Base-by-base conservation (phyloP, 2,888 invertebrate genomes). In the Euplexia lucipara region DNA sequence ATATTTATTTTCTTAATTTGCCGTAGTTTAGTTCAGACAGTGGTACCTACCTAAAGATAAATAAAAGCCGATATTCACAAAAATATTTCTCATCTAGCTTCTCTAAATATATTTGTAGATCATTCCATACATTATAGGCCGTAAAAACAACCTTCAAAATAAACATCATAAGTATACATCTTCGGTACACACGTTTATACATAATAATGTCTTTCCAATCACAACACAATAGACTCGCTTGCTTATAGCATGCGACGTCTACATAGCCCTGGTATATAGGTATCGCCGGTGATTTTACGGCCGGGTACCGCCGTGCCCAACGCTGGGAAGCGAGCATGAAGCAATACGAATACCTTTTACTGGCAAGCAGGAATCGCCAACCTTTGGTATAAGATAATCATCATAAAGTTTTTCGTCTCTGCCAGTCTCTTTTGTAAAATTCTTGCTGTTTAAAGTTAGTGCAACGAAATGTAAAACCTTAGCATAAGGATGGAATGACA, bases 261-360 rank as follows among this genome's bases (percentile, higher is more conserved):
- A 42, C 45, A 42, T 9, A 26, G 12, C 6, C 2, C 3, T 3
- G 1, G 1, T 49, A 39, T 14, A 8, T 34, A 52, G 30, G 37
- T 30, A 16, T 8, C 9, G 39, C n/a, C 70, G 66, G 64, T 64
- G 76, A 83, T 80, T 81, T 81, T 83, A 84, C 78, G 81, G 81
- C 37, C 59, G 67, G 75, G 69, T 82, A 78, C 76, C 45, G 82
- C 83, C 81, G 37, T 69, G 61, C 85, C 72, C 60, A 62, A 1
- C 47, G 41, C 30, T 57, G 59, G 64, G 45, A 57, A 75, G 49
- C 53, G 37, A 49, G 51, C 67, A 62, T 78, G 56, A 58, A 49
- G 56, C 63, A 20, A 58, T 37, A 26, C 32, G 35, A 63, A 51
- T 61, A 39, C 20, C 20, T 32, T 48, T 70, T 67, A 54, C 52